Base-by-base conservation (phyloP, 2,888 invertebrate genomes). In the Dinocampus coccinellae region DNA sequence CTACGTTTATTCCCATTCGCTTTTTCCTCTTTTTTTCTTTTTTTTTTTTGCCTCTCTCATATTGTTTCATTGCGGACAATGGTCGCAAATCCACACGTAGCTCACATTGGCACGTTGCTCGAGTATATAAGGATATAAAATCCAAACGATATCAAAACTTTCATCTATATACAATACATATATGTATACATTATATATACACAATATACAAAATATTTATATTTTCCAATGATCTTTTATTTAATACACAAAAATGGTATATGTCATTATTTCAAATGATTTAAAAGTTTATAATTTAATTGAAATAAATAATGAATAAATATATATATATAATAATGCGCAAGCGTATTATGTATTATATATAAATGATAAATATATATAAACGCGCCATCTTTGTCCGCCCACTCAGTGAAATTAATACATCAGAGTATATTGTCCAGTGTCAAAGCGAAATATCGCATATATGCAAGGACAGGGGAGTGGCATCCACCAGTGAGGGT, bases 61-160 rank as follows among this genome's bases (percentile, higher is more conserved):
- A 16, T 47, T 47, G 6, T 36, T 9, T 20, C 20, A n/a, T 33
- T 68, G 69, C 74, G 77, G 77, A 77, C 77, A 72, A 68, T 73
- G 75, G 64, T 75, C 74, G 76, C 77, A 81, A 81, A 81, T 81
- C 81, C 81, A 74, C 73, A 70, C 75, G 75, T 60, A 75, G 76
- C 73, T 74, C 76, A 68, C 63, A 68, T 60, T 67, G 76, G 78
- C 81, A 81, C 81, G 81, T 80, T 74, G 75, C n/a, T n/a, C 73
- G n/a, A 76, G 71, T 68, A 72, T 72, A 72, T 66, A 62, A 64
- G 42, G 34, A 75, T 73, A 71, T 72, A 72, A 16, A 29, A 3
- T 24, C 16, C 13, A 20, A 1, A 4, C 22, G 22, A 26, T 13
- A 16, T 36, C 52, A 6, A 29, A 52, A 22, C 9, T 3, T 34